Conservation (phyloP, 1,140 invertebrate species). For the Drosophila albomicans region DNA sequence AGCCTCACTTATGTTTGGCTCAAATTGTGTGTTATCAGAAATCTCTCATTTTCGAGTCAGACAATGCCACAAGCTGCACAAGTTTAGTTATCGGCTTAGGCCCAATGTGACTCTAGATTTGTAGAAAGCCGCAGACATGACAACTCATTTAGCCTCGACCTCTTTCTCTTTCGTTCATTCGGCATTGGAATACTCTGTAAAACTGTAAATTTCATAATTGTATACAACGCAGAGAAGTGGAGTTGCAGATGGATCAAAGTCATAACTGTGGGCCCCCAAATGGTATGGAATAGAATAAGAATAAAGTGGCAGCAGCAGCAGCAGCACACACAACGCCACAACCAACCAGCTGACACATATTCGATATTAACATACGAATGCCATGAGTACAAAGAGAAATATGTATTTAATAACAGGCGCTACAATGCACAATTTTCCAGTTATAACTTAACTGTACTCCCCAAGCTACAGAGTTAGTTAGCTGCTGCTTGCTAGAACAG, state of each 20-base stretch:
- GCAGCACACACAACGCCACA: slow-evolving; percentile 1
- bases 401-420: slow-evolving; percentile 68
- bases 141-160: slow-evolving; percentile 49
- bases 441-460: slow-evolving; percentile 57
- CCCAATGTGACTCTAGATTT: slow-evolving; percentile 10
- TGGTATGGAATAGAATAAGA: slow-evolving; percentile 3
- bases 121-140: slow-evolving; percentile 37
- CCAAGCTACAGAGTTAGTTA: slow-evolving; percentile 6
- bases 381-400: slow-evolving; percentile 66
- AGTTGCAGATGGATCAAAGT: slow-evolving; percentile 18
- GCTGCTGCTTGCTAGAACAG: slow-evolving; percentile 8
- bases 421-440: slow-evolving; percentile 63
- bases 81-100: slow-evolving; percentile 49
- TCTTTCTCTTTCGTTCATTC: not conserved
- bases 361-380: slow-evolving; percentile 73
- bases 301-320: not conserved
- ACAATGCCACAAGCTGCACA: slow-evolving; percentile 37
- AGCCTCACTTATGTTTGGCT: slow-evolving; percentile 26
- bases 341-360: slow-evolving; percentile 56
- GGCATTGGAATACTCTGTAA: not conserved
- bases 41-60: slow-evolving; percentile 28
- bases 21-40: slow-evolving; percentile 53
- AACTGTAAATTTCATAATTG: slow-evolving; percentile 46
- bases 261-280: slow-evolving; percentile 3
- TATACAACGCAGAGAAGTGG: not conserved